Evolutionary conservation across 2,888 invertebrate genomes (phyloP), one percentile per base, ranked within the genome.

Genomic region (Cataglyphis altisquamis): DNA sequence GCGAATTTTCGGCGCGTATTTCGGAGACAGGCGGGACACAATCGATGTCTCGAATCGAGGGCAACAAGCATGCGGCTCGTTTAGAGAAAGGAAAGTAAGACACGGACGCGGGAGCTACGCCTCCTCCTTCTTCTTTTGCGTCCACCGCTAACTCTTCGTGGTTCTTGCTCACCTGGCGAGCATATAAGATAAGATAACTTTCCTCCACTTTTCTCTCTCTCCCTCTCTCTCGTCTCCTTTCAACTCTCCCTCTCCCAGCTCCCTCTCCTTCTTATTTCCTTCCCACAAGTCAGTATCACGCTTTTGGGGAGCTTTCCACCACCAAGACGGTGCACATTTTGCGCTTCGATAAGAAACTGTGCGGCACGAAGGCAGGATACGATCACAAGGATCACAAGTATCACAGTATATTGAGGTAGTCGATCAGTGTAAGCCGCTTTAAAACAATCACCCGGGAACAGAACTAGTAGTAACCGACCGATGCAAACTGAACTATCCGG

Each of bases 251-350:
- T 75, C 62, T 52, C 73, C 57, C 32, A 9, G 15, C 64, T 39
- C 67, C 48, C 60, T 62, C 55, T n/a, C 36, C 63, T 29, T 62
- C 67, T 39, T 25, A 80, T 57, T 72, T 32, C 70, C 64, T 77
- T 45, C 64, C 77, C 32, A 77, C 78, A 60, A 70, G 72, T 57
- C 75, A 63, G 45, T 39, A 57, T 36, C 73, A 57, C 86, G 90
- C 90, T 91, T 92, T 92, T 92, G 90, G 91, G 91, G 92, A 90
- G 90, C 91, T 91, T 91, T 91, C 92, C 92, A 90, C 92, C 91
- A 91, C 91, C 86, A 88, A 81, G 21, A 57, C 60, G 63, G 45
- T 70, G 41, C 48, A 60, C 62, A 36, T 64, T 45, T 64, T 81
- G 74, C 66, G 41, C 74, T 88, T 89, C 90, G 91, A 90, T 92